These are phyloP conservation scores for Euzophera pinguis DNA, from an alignment of 2,888 invertebrate species.

Conservation along the genomic window DNA sequence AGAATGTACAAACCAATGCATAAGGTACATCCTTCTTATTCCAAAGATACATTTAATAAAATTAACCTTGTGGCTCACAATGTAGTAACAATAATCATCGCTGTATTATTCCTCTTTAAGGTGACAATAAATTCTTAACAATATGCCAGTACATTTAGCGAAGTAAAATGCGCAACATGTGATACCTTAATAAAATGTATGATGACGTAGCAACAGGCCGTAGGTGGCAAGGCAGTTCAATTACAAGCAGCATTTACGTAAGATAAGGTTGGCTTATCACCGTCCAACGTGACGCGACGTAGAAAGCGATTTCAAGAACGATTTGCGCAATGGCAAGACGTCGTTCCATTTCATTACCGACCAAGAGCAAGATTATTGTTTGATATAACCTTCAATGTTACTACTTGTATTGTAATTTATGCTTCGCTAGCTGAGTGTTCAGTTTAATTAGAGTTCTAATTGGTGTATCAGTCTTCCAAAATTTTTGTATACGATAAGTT, in stretches of 20 bases:
- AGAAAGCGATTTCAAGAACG: slow-evolving; percentile 69
- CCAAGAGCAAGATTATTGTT: slow-evolving; percentile 8
- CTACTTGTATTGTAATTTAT: neutral
- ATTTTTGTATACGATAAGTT: no score
- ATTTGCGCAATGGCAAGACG: slow-evolving; percentile 55
- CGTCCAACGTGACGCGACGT: slow-evolving; percentile 55
- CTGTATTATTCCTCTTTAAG: neutral
- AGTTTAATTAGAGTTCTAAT: no score
- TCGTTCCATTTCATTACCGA: slow-evolving; percentile 52
- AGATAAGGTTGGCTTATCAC: slow-evolving; percentile 61
- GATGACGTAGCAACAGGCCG: slow-evolving; percentile 29
- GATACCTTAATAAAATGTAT: slow-evolving; percentile 26
- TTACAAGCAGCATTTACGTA: slow-evolving; percentile 56
- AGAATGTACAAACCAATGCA: no score
- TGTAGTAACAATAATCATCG: neutral
- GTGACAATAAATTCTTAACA: neutral
- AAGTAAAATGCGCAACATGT: slow-evolving; percentile 20
- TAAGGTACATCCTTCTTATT: no score
- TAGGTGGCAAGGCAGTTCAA: slow-evolving; percentile 37
- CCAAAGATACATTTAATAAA: no score
- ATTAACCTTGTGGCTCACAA: neutral
- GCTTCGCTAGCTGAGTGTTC: neutral
- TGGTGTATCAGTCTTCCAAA: no score
- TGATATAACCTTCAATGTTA: neutral
- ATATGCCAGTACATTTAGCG: neutral